Percentiles rank a stretch among this genome's conserved stretches.
phyloP scores from a whole-genome alignment of 1,140 invertebrate genomes.

The Adelges cooleyi region DNA sequence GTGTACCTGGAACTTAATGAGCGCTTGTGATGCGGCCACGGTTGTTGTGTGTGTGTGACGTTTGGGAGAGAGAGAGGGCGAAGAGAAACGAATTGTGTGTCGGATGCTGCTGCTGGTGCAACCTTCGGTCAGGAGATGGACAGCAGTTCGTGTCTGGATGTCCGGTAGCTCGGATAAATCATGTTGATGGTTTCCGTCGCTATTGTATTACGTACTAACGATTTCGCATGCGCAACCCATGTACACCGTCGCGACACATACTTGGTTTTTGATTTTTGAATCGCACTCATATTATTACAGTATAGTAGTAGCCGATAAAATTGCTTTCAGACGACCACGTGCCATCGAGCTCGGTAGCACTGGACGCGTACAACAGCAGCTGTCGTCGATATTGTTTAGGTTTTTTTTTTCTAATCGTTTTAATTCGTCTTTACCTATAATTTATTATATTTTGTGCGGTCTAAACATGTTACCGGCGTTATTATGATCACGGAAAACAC shows the following conservation, averaged over 20 bases:
- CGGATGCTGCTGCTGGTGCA: background rate
- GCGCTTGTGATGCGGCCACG: too few species aligned
- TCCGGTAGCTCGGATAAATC: conserved; percentile 14
- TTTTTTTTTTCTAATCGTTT: background rate
- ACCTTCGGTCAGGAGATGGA: conserved; percentile 15
- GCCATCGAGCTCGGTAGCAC: too few species aligned
- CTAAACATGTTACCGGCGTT: background rate
- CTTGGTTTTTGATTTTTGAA: background rate
- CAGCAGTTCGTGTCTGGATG: conserved; percentile 16
- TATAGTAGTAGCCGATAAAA: too few species aligned
- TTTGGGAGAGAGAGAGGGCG: too few species aligned
- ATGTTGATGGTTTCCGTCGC: too few species aligned
- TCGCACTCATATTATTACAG: too few species aligned
- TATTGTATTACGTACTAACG: too few species aligned
- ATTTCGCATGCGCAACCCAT: too few species aligned
- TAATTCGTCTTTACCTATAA: background rate
- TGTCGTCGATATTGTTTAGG: too few species aligned
- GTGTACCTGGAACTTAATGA: too few species aligned
- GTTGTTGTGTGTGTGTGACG: too few species aligned
- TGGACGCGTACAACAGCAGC: too few species aligned
- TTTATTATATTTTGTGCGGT: background rate
- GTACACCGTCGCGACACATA: background rate
- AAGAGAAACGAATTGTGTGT: background rate
- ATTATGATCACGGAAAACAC: conserved; percentile 16
- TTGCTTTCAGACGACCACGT: background rate